Evolutionary conservation across 2,888 invertebrate species (phyloP).

Genomic region (Acleris laterana): DNA sequence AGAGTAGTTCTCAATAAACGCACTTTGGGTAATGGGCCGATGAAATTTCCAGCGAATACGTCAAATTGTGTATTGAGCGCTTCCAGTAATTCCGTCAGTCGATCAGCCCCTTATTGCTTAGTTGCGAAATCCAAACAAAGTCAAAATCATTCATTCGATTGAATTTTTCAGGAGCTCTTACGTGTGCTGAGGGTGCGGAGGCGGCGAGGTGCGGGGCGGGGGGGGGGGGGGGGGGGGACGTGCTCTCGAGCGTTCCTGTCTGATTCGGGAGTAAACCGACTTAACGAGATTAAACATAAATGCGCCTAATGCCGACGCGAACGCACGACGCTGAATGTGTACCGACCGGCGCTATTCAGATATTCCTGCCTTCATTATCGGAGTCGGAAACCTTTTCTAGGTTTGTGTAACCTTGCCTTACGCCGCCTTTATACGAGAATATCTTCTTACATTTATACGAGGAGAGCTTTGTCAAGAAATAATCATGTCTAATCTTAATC

Average conservation of each 20-base stretch:
- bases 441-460: no score
- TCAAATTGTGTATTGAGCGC: no score
- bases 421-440: no score
- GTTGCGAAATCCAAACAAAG: constrained; percentile 15
- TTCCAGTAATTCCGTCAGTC: no score
- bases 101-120: neutral
- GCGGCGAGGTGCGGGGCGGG: neutral
- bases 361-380: neutral
- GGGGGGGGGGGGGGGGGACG: neutral
- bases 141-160: constrained; percentile 34
- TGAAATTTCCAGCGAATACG: no score
- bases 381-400: neutral
- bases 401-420: no score
- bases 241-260: constrained; percentile 7
- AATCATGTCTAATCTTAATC: no score
- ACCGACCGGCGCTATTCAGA: neutral
- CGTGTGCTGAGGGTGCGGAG: constrained; percentile 2
- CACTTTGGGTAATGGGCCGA: no score
- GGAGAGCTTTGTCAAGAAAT: no score
- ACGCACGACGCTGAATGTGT: constrained; percentile 1
- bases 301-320: constrained; percentile 16
- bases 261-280: constrained; percentile 15
- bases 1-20: no score
- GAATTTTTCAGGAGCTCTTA: constrained; percentile 35
- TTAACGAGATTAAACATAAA: constrained; percentile 33